Evolutionary conservation across 1,140 invertebrate genomes (phyloP).

Genomic region (Drosophila nikananu): DNA sequence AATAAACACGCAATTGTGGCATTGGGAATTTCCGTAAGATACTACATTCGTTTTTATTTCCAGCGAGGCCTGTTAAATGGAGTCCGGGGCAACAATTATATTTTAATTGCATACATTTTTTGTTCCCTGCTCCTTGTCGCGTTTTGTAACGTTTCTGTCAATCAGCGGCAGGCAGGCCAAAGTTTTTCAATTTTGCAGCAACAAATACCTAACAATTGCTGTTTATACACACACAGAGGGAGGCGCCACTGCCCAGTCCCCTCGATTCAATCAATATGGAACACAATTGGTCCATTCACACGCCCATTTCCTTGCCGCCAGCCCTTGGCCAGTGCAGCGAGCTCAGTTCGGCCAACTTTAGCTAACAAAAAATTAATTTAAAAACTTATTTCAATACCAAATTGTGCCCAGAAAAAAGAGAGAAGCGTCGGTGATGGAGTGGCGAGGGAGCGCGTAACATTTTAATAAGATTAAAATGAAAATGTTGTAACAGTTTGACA

Average conservation of each 20-base stretch:
- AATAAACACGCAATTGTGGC: slow-evolving; percentile 69
- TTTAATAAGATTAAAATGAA: slow-evolving; percentile 84
- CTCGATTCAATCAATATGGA: slow-evolving; percentile 77
- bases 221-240: slow-evolving; percentile 53
- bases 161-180: slow-evolving; percentile 53
- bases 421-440: slow-evolving; percentile 1
- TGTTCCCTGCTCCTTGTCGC: neutral
- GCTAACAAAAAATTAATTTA: slow-evolving; percentile 83
- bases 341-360: slow-evolving; percentile 65
- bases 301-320: slow-evolving; percentile 63
- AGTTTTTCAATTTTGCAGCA: slow-evolving; percentile 82
- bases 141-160: slow-evolving; percentile 38
- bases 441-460: slow-evolving; percentile 60
- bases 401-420: slow-evolving; percentile 46
- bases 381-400: slow-evolving; percentile 83
- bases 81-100: slow-evolving; percentile 56
- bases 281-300: slow-evolving; percentile 82
- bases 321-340: neutral
- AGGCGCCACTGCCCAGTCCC: slow-evolving; percentile 12
- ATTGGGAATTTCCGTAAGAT: slow-evolving; percentile 43
- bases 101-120: slow-evolving; percentile 70
- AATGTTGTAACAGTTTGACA: slow-evolving; percentile 76
- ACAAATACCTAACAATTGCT: slow-evolving; percentile 79
- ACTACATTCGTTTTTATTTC: slow-evolving; percentile 4
- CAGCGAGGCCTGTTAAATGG: slow-evolving; percentile 4